Evolutionary conservation across 2,888 invertebrate genomes (phyloP).

Genomic region (Scaeva pyrastri): DNA sequence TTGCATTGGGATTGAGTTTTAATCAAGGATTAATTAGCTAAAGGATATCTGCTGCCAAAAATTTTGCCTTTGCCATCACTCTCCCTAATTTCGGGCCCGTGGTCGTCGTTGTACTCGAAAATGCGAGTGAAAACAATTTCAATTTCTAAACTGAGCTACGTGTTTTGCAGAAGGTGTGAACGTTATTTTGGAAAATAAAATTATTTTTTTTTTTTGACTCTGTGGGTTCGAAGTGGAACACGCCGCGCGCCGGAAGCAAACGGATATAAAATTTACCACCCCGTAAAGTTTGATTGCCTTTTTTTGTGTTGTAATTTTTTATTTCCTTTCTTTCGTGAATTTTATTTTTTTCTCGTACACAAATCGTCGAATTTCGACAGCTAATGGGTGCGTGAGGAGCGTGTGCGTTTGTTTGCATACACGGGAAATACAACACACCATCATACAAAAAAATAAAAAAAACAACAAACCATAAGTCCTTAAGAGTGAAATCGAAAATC

Average conservation of each 20-base stretch:
- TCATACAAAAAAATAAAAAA: no score
- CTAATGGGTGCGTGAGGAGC: conserved; percentile 32
- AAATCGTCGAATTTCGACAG: conserved; percentile 11
- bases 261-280: conserved; percentile 47
- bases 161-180: conserved; percentile 33
- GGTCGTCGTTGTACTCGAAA: background rate
- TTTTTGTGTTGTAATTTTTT: background rate
- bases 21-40: conserved; percentile 55
- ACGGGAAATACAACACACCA: conserved; percentile 35
- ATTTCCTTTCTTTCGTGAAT: conserved; percentile 35
- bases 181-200: conserved; percentile 13
- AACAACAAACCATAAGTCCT: conserved; percentile 30
- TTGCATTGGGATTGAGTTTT: conserved; percentile 22
- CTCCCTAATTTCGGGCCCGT: background rate
- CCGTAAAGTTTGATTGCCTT: conserved; percentile 62
- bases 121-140: background rate
- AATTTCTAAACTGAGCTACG: conserved; percentile 13
- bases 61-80: background rate
- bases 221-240: conserved; percentile 21
- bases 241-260: background rate
- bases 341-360: conserved; percentile 52
- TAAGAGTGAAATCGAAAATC: conserved; percentile 28
- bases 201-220: background rate
- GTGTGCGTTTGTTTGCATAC: conserved; percentile 48
- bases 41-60: conserved; percentile 19